A percentile compares a stretch with the other conserved stretches of the same genome.
Evolutionary conservation across 2,888 invertebrate genomes (phyloP).

Genomic region (Rhagophthalmus giganteus): DNA sequence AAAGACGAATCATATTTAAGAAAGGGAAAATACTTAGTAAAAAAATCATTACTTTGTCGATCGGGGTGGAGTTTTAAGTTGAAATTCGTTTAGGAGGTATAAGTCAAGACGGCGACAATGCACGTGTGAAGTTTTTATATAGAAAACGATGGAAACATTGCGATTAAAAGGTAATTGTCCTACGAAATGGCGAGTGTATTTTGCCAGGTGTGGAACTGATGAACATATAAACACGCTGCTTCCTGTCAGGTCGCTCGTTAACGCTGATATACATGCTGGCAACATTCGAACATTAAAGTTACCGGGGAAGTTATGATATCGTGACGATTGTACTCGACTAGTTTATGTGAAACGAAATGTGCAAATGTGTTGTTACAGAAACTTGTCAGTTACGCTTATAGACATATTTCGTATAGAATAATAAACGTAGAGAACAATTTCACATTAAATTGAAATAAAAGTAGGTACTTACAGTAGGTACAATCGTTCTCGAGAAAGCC

Average conservation of each 20-base stretch:
- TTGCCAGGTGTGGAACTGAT: slow-evolving; percentile 45
- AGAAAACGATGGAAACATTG: no score
- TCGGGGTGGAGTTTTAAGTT: no score
- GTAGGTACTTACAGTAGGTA: no score
- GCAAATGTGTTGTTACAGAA: slow-evolving; percentile 32
- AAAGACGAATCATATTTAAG: no score
- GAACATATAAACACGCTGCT: slow-evolving; percentile 46
- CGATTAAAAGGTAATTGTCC: slow-evolving; percentile 38
- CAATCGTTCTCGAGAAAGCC: neutral
- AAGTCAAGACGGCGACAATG: no score
- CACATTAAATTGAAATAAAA: neutral
- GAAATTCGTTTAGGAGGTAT: no score
- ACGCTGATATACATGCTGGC: slow-evolving; percentile 41
- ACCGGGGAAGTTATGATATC: slow-evolving; percentile 38
- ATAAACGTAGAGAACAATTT: slow-evolving; percentile 15
- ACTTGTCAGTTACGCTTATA: slow-evolving; percentile 31
- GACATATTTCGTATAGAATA: slow-evolving; percentile 22
- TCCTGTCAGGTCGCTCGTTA: slow-evolving; percentile 45
- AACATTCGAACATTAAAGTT: slow-evolving; percentile 38
- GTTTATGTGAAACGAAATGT: slow-evolving; percentile 33
- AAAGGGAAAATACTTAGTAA: no score
- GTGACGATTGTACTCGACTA: slow-evolving; percentile 36
- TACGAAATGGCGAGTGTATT: slow-evolving; percentile 30
- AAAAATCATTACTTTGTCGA: no score
- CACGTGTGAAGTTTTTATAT: no score